A percentile compares a stretch with the other conserved stretches of the same genome.
Conservation (phyloP, 2,797 vertebrate species). For the Pangasius mekongensis region DNA sequence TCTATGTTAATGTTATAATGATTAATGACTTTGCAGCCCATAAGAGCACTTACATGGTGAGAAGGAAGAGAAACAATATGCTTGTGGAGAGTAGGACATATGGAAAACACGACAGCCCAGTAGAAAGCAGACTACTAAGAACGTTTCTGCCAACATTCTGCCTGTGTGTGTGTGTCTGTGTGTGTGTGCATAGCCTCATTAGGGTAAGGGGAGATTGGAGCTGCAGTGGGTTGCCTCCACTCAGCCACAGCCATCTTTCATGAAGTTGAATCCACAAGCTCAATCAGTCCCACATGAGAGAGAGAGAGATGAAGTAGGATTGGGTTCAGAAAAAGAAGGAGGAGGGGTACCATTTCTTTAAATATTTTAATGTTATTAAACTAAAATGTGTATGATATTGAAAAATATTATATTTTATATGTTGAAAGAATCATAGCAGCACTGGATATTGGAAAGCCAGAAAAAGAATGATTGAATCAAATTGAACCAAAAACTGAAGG, state of each 20-base stretch:
- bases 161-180: conserved; percentile 12
- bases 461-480: conserved; percentile 27
- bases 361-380: conserved; percentile 31
- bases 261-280: conserved; percentile 80
- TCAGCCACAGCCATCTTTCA: conserved; percentile 82
- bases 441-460: not conserved
- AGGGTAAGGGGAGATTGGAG: conserved; percentile 78
- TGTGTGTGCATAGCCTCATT: conserved; percentile 69
- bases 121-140: not conserved
- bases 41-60: not conserved
- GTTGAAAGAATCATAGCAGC: conserved; percentile 33
- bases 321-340: conserved; percentile 54
- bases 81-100: not conserved
- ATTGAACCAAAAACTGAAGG: conserved; percentile 6
- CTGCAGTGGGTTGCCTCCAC: conserved; percentile 77
- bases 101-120: conserved; percentile 26
- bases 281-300: conserved; percentile 84
- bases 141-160: not conserved
- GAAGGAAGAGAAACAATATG: not conserved
- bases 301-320: conserved; percentile 50
- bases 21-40: not conserved
- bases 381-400: conserved; percentile 16
- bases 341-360: conserved; percentile 12
- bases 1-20: not conserved
- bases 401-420: not conserved